Base-by-base conservation (phyloP, 2,888 invertebrate genomes). In the Beris chalybata region DNA sequence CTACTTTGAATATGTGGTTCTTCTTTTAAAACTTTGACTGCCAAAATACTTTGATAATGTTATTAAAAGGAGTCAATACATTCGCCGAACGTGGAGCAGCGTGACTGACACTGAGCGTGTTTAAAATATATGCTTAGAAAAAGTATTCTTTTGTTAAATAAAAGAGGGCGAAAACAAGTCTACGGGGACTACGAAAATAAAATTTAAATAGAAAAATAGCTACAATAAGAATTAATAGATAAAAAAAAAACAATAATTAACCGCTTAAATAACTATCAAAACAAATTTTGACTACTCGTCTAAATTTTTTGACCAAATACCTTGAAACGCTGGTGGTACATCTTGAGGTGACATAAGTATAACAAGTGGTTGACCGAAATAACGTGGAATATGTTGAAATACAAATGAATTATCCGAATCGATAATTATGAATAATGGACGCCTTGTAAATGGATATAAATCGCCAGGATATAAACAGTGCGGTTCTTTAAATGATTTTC, bases 361-460 rank as follows among this genome's bases (percentile, higher is more conserved):
- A 70, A 97, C 91, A 71, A 97, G 82, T 5, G 97, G 96, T 79
- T 96, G 95, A 31, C 95, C 96, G 82, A 97, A 97, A 78, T 92
- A 89, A 71, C 89, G 86, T 58, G 95, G 95, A 77, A 97, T 90
- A 78, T 93, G 90, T 84, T 93, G 90, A 83, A 94, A 95, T 72
- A 93, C 91, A 80, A 90, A 91, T 76, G 95, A 95, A 83, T 96
- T 97, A 83, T 96, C 94, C 71, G 96, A 96, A 81, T 97, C 97
- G 72, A 97, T 90, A 71, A 97, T 91, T 68, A 97, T 86, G 82
- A 97, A 95, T 70, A 97, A 84, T 43, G 97, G 97, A 76, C 93
- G 89, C 73, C 97, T 86, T 15, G 95, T 94, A 83, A 92, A 97
- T 2, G 96, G 93, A 79, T 92, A 91, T 70, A 97, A 82, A 81